Evolutionary conservation across 2,888 invertebrate genomes (phyloP), one percentile per base, ranked within the genome.

Genomic region (Schrankia costaestrigalis): DNA sequence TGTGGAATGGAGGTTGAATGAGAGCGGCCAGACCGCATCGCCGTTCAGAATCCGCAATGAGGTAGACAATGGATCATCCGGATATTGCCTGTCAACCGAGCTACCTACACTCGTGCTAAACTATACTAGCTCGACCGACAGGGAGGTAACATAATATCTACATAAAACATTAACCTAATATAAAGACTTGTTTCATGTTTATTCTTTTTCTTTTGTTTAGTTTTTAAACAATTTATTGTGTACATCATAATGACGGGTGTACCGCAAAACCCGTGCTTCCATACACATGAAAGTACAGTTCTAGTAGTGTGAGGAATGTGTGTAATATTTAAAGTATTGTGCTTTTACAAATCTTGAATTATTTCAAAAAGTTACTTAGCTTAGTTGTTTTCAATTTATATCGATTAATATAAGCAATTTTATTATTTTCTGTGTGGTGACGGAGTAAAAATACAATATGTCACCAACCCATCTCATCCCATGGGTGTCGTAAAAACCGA

Each of bases 51-150:
- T 84, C 75, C 74, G 62, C 80, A 83, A 85, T 85, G 84, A 84
- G 80, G 66, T 69, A 80, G 77, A 83, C 84, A 84, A 84, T 82
- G 80, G 78, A 81, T 85, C 80, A 80, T 74, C 73, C 82, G 83
- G 83, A 84, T 83, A 84, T 84, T 84, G 82, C 79, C 77, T 82
- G 83, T 84, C 83, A 81, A 76, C 73, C 54, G 66, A 61, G 65
- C 63, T 67, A 69, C 67, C 67, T 69, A 71, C 65, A 64, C 62
- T 50, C 52, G 51, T 45, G 51, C 63, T 63, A 55, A 54, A 49
- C 67, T 58, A 55, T 57, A 61, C 64, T 64, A 57, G 65, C 63
- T 63, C 64, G 53, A 49, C 46, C 45, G 44, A 9, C 33, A 14
- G 49, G 42, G 46, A 53, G 41, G 49, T 43, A 51, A 49, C 58